Base-by-base conservation (phyloP, 2,797 vertebrate species). In the Acrocephalus scirpaceus region DNA sequence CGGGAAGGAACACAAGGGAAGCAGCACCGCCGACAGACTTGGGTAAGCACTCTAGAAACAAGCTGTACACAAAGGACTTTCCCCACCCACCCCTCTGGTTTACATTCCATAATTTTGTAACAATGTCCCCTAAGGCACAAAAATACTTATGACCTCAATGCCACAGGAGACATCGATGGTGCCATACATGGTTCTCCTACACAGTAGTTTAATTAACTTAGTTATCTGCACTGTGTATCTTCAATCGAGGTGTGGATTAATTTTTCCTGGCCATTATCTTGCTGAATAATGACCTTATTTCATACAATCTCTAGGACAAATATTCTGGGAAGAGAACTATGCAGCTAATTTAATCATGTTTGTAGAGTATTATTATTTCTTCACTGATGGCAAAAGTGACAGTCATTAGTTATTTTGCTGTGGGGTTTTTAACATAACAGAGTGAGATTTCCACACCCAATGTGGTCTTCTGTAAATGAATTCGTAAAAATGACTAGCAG, bases 61-160 rank as follows among this genome's bases (percentile, higher is more conserved):
- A 78, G 94, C 95, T 97, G 91, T 92, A 83, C 95, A 94, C 83
- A 74, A 91, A 85, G 70, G 75, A 94, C 79, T 84, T 87, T 91
- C 74, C 95, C 95, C 97, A 95, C 88, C 76, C 95, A 82, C 95
- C 86, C 90, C 96, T 95, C 90, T 13, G 79, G 94, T 96, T 96
- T 88, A 97, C 83, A 96, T 97, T 96, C 96, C 66, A 44, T 94
- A 83, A 86, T 56, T 97, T 83, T 92, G 91, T 91, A 84, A 92
- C 96, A 96, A 92, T 92, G 96, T 94, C 96, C 95, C 94, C 96
- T 96, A 97, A 98, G 97, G 97, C 97, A 97, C 97, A 96, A 97
- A 96, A 94, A 93, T 94, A 84, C 94, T 94, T 91, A 82, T 83
- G 94, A 95, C 97, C 97, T 97, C 95, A 96, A 92, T 95, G 95